These are phyloP conservation scores for Carassius auratus DNA, from an alignment of 2,113 vertebrate species.

Conservation along the genomic window DNA sequence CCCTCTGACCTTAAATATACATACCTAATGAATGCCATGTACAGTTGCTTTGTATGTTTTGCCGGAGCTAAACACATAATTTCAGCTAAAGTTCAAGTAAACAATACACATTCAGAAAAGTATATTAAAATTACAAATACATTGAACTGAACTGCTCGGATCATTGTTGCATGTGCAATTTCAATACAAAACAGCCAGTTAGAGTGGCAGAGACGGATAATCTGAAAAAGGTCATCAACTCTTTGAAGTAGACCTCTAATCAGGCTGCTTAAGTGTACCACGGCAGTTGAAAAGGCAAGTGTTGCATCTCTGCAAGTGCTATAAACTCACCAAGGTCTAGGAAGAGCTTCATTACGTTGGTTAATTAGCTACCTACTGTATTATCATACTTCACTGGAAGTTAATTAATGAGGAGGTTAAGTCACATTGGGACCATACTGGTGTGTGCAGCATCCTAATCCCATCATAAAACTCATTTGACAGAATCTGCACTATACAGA, in stretches of 20 bases:
- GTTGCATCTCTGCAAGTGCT: slow-evolving; percentile 43
- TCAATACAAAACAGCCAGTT: not conserved
- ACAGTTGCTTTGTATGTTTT: not conserved
- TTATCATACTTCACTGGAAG: slow-evolving; percentile 63
- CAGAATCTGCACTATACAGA: not conserved
- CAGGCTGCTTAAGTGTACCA: not conserved
- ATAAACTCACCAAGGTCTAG: slow-evolving; percentile 55
- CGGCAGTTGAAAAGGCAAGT: slow-evolving; percentile 1
- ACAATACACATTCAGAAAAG: not conserved
- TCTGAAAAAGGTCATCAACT: slow-evolving; percentile 55
- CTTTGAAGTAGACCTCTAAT: slow-evolving; percentile 44
- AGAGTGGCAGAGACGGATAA: slow-evolving; percentile 9
- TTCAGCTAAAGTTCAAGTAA: not conserved
- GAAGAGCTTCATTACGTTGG: slow-evolving; percentile 61
- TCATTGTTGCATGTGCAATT: not conserved
- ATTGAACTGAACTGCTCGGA: not conserved
- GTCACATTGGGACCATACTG: slow-evolving; percentile 31
- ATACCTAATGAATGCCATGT: not conserved
- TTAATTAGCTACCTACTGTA: slow-evolving; percentile 66
- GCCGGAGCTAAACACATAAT: not conserved
- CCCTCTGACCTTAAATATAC: not conserved
- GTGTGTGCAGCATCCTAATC: slow-evolving; percentile 3
- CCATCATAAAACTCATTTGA: not conserved
- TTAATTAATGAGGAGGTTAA: slow-evolving; percentile 62
- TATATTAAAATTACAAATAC: not conserved